phyloP scores from a whole-genome alignment of 2,888 invertebrate genomes.

The Formica aserva region DNA sequence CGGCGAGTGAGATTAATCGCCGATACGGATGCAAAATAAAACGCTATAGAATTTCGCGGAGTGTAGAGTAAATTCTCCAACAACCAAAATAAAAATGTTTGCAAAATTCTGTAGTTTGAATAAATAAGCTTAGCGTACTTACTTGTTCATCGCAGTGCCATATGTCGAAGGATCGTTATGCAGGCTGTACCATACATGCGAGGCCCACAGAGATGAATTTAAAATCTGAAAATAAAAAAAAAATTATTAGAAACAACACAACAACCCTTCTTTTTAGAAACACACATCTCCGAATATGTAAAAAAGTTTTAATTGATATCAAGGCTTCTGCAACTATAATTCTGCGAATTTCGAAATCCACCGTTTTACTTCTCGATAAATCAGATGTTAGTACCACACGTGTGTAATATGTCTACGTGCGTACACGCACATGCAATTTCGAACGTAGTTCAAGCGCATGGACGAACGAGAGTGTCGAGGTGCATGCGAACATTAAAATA shows the following conservation, averaged over 20 bases:
- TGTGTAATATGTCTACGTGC: slow-evolving; percentile 3
- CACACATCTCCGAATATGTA: not conserved
- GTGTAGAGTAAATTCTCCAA: not conserved
- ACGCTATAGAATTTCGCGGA: not conserved
- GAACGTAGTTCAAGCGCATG: slow-evolving; percentile 4
- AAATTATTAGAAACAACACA: too few relatives aligned
- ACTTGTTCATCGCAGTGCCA: slow-evolving; percentile 47
- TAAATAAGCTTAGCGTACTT: not conserved
- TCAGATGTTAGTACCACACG: not conserved
- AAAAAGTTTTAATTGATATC: not conserved
- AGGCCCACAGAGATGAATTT: slow-evolving; percentile 20
- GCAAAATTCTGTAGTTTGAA: not conserved
- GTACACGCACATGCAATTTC: slow-evolving; percentile 28
- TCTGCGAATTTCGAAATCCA: not conserved
- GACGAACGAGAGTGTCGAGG: not conserved
- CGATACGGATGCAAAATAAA: not conserved
- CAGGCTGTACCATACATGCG: slow-evolving; percentile 11
- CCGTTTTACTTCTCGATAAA: not conserved
- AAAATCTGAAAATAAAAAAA: slow-evolving; percentile 5
- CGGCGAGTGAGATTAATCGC: slow-evolving; percentile 16
- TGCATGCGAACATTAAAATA: slow-evolving; percentile 34
- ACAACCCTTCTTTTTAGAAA: too few relatives aligned
- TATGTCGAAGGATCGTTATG: slow-evolving; percentile 27
- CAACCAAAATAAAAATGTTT: not conserved
- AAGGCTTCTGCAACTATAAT: not conserved